Conservation (phyloP, 1,140 invertebrate species). For the Lordiphosa collinella region DNA sequence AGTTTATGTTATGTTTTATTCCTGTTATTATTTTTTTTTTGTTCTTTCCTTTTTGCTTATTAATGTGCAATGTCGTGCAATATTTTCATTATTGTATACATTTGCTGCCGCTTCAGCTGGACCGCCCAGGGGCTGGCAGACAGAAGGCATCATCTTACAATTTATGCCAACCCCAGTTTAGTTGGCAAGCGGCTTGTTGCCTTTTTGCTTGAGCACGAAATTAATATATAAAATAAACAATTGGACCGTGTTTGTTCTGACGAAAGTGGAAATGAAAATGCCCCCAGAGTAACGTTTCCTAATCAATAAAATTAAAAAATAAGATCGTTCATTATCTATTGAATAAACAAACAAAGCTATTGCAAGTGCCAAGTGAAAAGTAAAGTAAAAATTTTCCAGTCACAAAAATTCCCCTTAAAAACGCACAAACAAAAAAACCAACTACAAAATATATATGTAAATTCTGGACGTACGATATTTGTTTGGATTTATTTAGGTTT, state of each 20-base stretch:
- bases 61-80: constrained; percentile 52
- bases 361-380: constrained; percentile 50
- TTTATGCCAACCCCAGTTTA: constrained; percentile 15
- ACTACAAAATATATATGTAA: constrained; percentile 3
- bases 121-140: constrained; percentile 17
- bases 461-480: constrained; percentile 8
- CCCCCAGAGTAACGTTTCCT: too few species aligned
- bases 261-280: background rate
- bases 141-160: constrained; percentile 39
- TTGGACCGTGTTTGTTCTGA: constrained; percentile 8
- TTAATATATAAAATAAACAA: constrained; percentile 50
- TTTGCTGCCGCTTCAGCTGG: constrained; percentile 5
- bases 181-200: background rate
- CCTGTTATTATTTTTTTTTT: constrained; percentile 1
- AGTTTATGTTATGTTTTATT: constrained; percentile 7
- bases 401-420: constrained; percentile 26
- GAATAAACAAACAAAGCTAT: constrained; percentile 47
- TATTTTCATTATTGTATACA: constrained; percentile 51
- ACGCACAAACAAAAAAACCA: background rate
- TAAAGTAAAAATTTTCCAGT: constrained; percentile 16
- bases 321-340: too few species aligned
- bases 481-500: constrained; percentile 15
- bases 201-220: constrained; percentile 28
- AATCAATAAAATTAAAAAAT: too few species aligned
- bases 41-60: constrained; percentile 1